Evolutionary conservation across 2,888 invertebrate species (phyloP).

Genomic region (Sericinus montela): DNA sequence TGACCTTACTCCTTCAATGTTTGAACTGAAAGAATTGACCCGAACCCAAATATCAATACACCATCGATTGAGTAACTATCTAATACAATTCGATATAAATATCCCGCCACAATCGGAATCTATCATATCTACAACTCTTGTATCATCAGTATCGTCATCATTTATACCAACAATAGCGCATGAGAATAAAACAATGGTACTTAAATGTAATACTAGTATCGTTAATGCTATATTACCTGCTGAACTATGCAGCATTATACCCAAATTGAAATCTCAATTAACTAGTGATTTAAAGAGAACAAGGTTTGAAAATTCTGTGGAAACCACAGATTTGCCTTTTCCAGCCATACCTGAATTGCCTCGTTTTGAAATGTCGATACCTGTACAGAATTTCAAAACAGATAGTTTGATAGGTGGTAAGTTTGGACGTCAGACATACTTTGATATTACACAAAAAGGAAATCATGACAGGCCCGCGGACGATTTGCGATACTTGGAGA

Average conservation of each 20-base stretch:
- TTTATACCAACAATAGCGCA: constrained; percentile 34
- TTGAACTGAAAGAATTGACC: constrained; percentile 46
- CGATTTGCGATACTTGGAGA: background rate
- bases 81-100: constrained; percentile 58
- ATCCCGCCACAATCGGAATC: constrained; percentile 30
- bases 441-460: background rate
- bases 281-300: constrained; percentile 27
- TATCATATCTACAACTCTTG: constrained; percentile 26
- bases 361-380: background rate
- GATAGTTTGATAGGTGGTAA: background rate
- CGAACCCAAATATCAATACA: constrained; percentile 52
- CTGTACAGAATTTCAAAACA: background rate
- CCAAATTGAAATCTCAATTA: constrained; percentile 47
- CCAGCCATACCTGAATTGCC: background rate
- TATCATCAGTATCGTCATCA: constrained; percentile 32
- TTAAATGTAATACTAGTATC: constrained; percentile 55
- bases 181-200: constrained; percentile 42
- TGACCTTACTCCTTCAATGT: constrained; percentile 31
- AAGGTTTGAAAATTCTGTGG: background rate
- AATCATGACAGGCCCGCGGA: background rate
- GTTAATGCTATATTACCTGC: constrained; percentile 59
- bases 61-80: constrained; percentile 51
- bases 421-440: background rate
- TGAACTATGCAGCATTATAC: constrained; percentile 59
- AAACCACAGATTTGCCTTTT: background rate